Conservation (phyloP, 2,113 vertebrate genomes). For the Climacteris rufus region DNA sequence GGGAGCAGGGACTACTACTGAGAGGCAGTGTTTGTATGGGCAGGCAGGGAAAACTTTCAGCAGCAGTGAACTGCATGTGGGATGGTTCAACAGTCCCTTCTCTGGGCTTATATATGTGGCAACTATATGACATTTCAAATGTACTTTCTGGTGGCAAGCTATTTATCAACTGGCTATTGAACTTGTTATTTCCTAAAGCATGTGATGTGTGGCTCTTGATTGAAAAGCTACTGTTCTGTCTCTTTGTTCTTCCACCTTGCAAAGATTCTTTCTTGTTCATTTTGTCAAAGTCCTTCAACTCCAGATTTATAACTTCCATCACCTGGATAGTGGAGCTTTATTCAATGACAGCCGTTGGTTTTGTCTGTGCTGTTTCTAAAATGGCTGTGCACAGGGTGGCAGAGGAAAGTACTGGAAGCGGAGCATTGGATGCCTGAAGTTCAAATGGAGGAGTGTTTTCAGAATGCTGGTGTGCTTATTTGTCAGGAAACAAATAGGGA, state of each 20-base stretch:
- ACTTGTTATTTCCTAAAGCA: conserved; percentile 53
- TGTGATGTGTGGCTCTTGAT: neutral
- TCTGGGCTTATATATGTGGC: neutral
- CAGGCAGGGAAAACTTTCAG: neutral
- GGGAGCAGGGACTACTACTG: neutral
- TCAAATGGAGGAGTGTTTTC: conserved; percentile 27
- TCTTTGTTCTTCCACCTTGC: conserved; percentile 49
- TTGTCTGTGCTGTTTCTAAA: conserved; percentile 47
- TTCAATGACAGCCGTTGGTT: conserved; percentile 3
- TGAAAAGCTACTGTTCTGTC: conserved; percentile 51
- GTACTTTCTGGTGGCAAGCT: conserved; percentile 29
- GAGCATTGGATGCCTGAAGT: conserved; percentile 38
- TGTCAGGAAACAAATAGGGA: neutral
- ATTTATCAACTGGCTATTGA: conserved; percentile 34
- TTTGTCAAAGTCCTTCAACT: conserved; percentile 64
- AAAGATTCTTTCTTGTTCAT: conserved; percentile 44
- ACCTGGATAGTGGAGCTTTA: neutral
- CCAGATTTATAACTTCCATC: conserved; percentile 58
- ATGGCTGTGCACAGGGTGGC: conserved; percentile 21
- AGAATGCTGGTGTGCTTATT: neutral
- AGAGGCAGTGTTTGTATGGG: neutral
- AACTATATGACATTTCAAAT: neutral
- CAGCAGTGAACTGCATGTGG: neutral
- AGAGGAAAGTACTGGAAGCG: neutral
- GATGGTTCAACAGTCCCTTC: neutral